Conservation (phyloP, 2,797 vertebrate species). For the Chiroxiphia lanceolata region DNA sequence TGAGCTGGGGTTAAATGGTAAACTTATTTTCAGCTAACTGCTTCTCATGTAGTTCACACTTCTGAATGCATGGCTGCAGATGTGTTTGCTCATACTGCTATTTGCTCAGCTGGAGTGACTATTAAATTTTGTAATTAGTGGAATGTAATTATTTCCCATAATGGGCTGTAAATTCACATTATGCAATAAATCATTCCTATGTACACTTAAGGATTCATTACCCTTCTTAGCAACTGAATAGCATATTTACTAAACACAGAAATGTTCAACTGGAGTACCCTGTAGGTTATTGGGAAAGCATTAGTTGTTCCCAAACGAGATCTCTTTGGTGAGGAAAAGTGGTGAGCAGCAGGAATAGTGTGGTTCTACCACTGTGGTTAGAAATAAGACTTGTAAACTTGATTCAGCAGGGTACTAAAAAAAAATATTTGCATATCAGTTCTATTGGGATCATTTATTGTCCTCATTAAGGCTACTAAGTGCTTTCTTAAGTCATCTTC, state of each 20-base stretch:
- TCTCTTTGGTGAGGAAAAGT: not conserved
- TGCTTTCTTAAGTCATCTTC: not conserved
- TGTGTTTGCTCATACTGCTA: not conserved
- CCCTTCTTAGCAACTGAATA: constrained; percentile 25
- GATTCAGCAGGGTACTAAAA: not conserved
- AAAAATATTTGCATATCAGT: not conserved
- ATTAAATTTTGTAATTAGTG: constrained; percentile 56
- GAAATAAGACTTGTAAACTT: not conserved
- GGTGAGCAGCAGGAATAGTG: not conserved
- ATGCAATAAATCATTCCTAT: constrained; percentile 59
- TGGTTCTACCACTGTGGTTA: not conserved
- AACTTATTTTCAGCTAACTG: constrained; percentile 16
- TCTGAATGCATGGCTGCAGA: not conserved
- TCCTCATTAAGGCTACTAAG: constrained; percentile 5
- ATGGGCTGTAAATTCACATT: constrained; percentile 43
- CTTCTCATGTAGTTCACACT: not conserved
- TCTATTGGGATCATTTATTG: not conserved
- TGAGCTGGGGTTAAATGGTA: not conserved
- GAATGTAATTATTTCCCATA: constrained; percentile 45
- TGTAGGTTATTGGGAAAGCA: not conserved
- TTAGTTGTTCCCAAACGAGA: not conserved
- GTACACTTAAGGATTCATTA: constrained; percentile 47
- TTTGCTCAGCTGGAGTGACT: constrained; percentile 14
- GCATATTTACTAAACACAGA: constrained; percentile 11
- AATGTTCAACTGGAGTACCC: not conserved